A percentile compares a stretch with the other conserved stretches of the same genome.
Evolutionary conservation across 2,888 invertebrate genomes (phyloP).

Genomic region (Rhorus exstirpatorius): DNA sequence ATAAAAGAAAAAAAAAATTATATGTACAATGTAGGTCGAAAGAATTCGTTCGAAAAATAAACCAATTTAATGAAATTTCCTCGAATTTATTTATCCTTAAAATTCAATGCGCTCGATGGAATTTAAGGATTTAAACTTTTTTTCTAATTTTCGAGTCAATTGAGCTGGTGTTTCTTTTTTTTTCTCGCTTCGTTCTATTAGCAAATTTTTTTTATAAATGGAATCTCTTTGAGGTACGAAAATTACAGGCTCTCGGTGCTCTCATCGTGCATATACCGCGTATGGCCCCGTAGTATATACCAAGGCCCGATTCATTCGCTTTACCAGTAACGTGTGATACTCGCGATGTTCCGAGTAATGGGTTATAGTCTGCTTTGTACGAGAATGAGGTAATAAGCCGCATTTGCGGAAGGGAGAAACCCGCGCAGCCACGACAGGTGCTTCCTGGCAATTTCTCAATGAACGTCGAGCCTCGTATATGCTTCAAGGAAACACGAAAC

Average conservation of each 20-base stretch:
- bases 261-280: too few species aligned
- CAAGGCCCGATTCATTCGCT: slow-evolving; percentile 54
- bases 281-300: too few species aligned
- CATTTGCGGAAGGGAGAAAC: slow-evolving; percentile 42
- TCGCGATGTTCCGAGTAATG: slow-evolving; percentile 15
- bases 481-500: slow-evolving; percentile 48
- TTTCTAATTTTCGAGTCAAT: not conserved
- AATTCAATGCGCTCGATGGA: not conserved
- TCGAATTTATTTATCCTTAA: not conserved
- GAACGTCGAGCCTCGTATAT: slow-evolving; percentile 57
- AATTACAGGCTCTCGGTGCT: not conserved
- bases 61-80: not conserved
- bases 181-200: not conserved
- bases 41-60: too few species aligned
- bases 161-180: too few species aligned
- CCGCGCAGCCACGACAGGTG: slow-evolving; percentile 70
- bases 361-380: too few species aligned
- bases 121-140: slow-evolving; percentile 2
- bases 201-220: not conserved
- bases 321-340: slow-evolving; percentile 56
- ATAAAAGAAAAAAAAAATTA: too few species aligned
- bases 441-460: slow-evolving; percentile 75
- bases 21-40: too few species aligned
- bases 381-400: too few species aligned
- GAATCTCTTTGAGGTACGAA: not conserved